Evolutionary conservation across 2,113 vertebrate species (phyloP), one percentile per base, ranked within the genome.

Genomic region (Pollimyrus isidori): DNA sequence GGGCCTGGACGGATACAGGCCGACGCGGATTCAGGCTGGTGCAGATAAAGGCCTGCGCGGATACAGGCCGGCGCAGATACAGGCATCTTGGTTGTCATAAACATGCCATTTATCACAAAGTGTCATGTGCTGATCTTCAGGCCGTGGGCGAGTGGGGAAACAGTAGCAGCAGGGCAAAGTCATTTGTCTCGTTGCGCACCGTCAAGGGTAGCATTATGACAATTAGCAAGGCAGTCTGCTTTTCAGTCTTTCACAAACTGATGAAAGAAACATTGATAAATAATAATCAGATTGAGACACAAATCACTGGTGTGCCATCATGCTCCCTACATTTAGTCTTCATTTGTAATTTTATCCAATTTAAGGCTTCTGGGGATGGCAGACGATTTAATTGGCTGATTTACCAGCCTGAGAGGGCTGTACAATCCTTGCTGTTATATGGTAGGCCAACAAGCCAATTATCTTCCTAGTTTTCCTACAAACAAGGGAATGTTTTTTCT

Each of bases 371-470:
- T 56, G 49, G 69, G 69, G 30, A 82, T 56, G 42, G 48, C 88
- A 83, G 69, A 89, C 82, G 49, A 19, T 80, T 82, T 89, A 89
- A 89, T 83, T 89, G 48, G 88, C 88, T 82, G 76, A 89, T 82
- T 52, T 89, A 35, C 88, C 73, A 83, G 88, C 49, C 26, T 42
- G 88, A 53, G 88, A 56, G 49, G 35, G 50, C 50, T 35, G 30
- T 52, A 56, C 49, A 50, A 50, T 53, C 46, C 73, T 89, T 7
- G 7, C 50, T 52, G 46, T n/a, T 83, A 56, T 83, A 82, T 89
- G 73, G 30, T n/a, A 42, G 88, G 30, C 26, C 73, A 83, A 73
- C 56, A 39, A 89, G 73, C 73, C 49, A 83, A 83, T 89, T 89
- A 89, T 53, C 73, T 13, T 50, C 49, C 88, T 7, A 53, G 26